Evolutionary conservation across 2,888 invertebrate species (phyloP), one percentile per base, ranked within the genome.

Genomic region (Tyria jacobaeae): DNA sequence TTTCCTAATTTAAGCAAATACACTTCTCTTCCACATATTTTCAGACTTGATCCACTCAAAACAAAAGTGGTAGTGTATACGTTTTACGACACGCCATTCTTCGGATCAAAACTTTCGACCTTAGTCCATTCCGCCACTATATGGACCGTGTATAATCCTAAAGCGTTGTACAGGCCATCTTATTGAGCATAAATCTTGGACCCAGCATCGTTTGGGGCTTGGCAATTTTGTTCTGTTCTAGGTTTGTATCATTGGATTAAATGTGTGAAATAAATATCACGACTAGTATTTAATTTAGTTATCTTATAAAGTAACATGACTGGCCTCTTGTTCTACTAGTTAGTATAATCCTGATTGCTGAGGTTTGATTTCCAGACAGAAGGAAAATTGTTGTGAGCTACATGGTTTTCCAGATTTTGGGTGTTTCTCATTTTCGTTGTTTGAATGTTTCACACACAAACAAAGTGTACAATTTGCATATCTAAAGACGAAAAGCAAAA

Each of bases 131-230:
- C 27, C 39, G 37, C 52, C 47, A 31, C 37, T 51, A 59, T 44
- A 51, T 55, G 35, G 34, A 41, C 37, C 39, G 37, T 41, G 31
- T 25, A 50, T 49, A 25, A 41, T 10, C 15, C 39, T 50, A 39
- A 48, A 25, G 34, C 24, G 59, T 47, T 47, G 47, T 50, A 50
- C 48, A 62, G 48, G 14, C 64, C 48, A 70, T 74, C 64, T 64
- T 64, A 74, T 68, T 64, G 62, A 63, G 41, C 61, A 63, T 73
- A 71, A 75, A 73, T 73, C 62, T 65, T 63, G 0, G 39, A 12
- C 12, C 14, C 14, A 17, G 55, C 49, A 61, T 58, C 51, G 56
- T 62, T 53, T 62, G 17, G 52, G 50, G 56, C 60, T 60, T 48
- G 52, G 57, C 54, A 54, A 61, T 73, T 71, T 69, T 50, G 75